phyloP scores from a whole-genome alignment of 2,888 invertebrate species.

The Acleris literana region DNA sequence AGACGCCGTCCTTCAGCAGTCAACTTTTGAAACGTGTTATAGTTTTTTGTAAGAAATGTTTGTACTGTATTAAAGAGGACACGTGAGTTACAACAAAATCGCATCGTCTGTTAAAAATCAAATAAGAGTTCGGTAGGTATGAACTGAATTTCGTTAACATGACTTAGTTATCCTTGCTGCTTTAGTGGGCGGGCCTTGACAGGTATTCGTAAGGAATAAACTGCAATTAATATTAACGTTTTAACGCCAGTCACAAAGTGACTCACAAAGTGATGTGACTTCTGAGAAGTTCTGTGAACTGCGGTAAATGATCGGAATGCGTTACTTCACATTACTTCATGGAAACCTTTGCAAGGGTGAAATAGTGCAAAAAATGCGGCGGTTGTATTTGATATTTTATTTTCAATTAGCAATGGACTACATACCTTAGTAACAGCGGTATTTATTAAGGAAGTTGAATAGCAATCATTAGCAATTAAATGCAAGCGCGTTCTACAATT shows the following conservation, averaged over 20 bases:
- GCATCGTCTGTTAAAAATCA: neutral
- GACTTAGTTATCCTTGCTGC: too few species aligned
- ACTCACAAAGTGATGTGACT: slow-evolving; percentile 22
- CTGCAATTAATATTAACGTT: slow-evolving; percentile 15
- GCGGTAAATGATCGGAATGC: slow-evolving; percentile 18
- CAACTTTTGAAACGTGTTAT: slow-evolving; percentile 49
- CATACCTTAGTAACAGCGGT: neutral
- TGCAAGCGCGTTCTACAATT: neutral
- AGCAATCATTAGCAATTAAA: neutral
- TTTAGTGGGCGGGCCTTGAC: too few species aligned
- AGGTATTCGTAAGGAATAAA: slow-evolving; percentile 1
- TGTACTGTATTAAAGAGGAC: slow-evolving; percentile 8
- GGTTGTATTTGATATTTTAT: slow-evolving; percentile 7
- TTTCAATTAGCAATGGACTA: slow-evolving; percentile 5
- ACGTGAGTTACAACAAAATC: neutral
- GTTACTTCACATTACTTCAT: slow-evolving; percentile 2
- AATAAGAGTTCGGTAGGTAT: too few species aligned
- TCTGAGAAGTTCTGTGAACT: slow-evolving; percentile 24
- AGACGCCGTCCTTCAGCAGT: slow-evolving; percentile 50
- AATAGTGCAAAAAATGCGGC: slow-evolving; percentile 11
- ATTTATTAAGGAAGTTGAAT: neutral
- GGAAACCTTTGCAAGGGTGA: slow-evolving; percentile 7
- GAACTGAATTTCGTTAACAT: too few species aligned
- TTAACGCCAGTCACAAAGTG: slow-evolving; percentile 3
- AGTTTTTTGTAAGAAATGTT: slow-evolving; percentile 45